A percentile compares a stretch with the other conserved stretches of the same genome.
Conservation (phyloP, 2,113 vertebrate species). For the Podarcis raffonei region DNA sequence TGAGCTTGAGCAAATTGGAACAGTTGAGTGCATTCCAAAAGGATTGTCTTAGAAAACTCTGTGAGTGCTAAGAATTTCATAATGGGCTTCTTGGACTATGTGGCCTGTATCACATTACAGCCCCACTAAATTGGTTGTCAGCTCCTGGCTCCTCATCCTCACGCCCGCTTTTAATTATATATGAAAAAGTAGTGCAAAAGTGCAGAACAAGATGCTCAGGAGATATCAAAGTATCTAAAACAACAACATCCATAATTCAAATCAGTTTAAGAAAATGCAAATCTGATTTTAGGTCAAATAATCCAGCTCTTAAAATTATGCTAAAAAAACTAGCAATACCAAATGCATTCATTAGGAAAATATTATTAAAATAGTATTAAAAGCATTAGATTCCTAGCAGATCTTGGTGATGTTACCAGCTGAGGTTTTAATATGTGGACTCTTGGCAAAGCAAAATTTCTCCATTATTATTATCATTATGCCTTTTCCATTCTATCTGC, state of each 20-base stretch:
- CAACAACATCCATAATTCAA: not conserved
- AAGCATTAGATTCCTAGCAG: not conserved
- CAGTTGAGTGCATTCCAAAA: not conserved
- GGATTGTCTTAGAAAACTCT: slow-evolving; percentile 8
- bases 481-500: not conserved
- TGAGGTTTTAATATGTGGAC: not conserved
- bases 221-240: not conserved
- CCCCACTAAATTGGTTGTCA: not conserved
- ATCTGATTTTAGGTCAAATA: not conserved
- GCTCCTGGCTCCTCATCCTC: too few species aligned
- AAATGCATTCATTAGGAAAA: not conserved
- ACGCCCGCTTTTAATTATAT: not conserved
- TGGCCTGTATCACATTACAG: not conserved
- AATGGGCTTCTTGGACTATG: not conserved
- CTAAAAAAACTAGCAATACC: too few species aligned
- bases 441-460: not conserved
- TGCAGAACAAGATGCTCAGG: not conserved
- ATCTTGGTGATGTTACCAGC: not conserved
- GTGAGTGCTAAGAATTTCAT: slow-evolving; percentile 8
- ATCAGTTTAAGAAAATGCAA: not conserved
- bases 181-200: not conserved
- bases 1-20: slow-evolving; percentile 27
- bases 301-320: not conserved
- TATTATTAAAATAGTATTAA: not conserved
- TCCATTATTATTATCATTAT: not conserved